phyloP scores from a whole-genome alignment of 53 echinoderm and acorn worm genomes.

The Pentamera pediparva region DNA sequence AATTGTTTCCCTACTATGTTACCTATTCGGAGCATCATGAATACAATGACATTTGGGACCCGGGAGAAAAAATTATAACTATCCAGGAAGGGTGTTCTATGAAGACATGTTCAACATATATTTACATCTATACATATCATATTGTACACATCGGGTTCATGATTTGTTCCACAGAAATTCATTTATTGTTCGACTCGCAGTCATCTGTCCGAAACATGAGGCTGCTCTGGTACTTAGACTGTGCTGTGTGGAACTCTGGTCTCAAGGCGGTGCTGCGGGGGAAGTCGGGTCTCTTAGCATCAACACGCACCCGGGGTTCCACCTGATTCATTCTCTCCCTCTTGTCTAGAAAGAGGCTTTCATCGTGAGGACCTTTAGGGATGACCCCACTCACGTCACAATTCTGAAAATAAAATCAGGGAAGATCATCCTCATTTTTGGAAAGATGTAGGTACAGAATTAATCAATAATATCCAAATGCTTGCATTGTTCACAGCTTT shows the following conservation, averaged over 20 bases:
- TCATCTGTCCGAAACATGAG: conserved; percentile 89
- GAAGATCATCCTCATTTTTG: too few relatives aligned
- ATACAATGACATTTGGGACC: too few relatives aligned
- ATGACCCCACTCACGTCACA: conserved; percentile 92
- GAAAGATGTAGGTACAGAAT: background rate
- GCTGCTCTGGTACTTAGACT: conserved; percentile 97
- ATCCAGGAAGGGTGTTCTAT: too few relatives aligned
- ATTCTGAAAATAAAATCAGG: conserved; percentile 47
- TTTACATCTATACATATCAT: too few relatives aligned
- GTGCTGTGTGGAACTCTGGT: conserved; percentile 88
- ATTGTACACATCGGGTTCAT: too few relatives aligned
- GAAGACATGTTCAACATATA: background rate
- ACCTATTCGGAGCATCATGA: too few relatives aligned
- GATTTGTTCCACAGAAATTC: too few relatives aligned
- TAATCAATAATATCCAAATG: background rate
- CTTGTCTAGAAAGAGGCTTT: conserved; percentile 90
- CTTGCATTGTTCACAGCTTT: background rate
- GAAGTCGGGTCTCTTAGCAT: conserved; percentile 65
- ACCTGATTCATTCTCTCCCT: conserved; percentile 90
- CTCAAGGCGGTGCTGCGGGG: conserved; percentile 68
- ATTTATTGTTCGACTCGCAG: conserved; percentile 11
- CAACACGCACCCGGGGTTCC: conserved; percentile 66
- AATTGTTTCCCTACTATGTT: too few relatives aligned
- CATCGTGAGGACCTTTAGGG: conserved; percentile 90
- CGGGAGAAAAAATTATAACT: too few relatives aligned